A percentile compares a stretch with the other conserved stretches of the same genome.
These are phyloP conservation scores for Hephaestus fuliginosus DNA, from an alignment of 2,797 vertebrate species.

Conservation along the genomic window DNA sequence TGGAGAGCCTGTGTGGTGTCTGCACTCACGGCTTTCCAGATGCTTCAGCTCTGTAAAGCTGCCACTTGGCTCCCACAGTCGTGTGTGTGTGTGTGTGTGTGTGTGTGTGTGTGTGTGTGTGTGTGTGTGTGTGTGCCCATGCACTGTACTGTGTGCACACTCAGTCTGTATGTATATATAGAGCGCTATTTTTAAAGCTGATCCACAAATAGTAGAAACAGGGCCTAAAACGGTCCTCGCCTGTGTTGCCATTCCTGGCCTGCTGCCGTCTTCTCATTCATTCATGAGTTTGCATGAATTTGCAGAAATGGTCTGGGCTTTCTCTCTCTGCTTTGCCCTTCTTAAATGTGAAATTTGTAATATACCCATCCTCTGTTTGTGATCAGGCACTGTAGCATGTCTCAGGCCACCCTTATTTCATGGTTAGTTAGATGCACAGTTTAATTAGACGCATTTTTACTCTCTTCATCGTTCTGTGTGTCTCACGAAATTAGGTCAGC, in stretches of 20 bases:
- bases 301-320: constrained; percentile 52
- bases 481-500: constrained; percentile 45
- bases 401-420: constrained; percentile 44
- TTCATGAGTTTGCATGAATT: constrained; percentile 78
- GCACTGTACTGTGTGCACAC: constrained; percentile 44
- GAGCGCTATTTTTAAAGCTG: constrained; percentile 84
- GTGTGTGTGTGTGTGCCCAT: constrained; percentile 40
- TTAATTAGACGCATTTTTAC: constrained; percentile 56
- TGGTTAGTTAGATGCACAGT: constrained; percentile 48
- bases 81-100: constrained; percentile 43
- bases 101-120: constrained; percentile 43
- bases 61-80: constrained; percentile 64
- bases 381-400: constrained; percentile 5
- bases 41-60: constrained; percentile 60
- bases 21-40: constrained; percentile 58
- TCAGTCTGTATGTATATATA: constrained; percentile 79
- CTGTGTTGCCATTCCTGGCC: constrained; percentile 74
- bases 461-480: constrained; percentile 30
- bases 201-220: constrained; percentile 82
- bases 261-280: constrained; percentile 78
- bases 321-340: constrained; percentile 20
- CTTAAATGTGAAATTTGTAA: constrained; percentile 9
- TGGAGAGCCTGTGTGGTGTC: constrained; percentile 61
- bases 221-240: constrained; percentile 80
- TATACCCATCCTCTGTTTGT: background rate